Conservation (phyloP, 2,888 invertebrate genomes). For the Cyclophora albipunctata region DNA sequence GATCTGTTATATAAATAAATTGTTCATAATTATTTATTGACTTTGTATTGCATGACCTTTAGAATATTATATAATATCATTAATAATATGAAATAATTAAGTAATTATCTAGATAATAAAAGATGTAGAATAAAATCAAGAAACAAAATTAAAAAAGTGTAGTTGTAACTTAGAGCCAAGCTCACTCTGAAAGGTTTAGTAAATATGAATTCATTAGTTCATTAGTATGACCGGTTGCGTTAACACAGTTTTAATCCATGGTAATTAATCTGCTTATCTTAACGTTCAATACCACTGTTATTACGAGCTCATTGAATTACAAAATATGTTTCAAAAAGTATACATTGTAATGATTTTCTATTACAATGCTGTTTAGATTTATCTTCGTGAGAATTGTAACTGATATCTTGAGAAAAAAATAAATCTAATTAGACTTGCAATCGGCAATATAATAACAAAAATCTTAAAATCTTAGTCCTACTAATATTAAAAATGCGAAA, state of each 20-base stretch:
- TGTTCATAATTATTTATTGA: not conserved
- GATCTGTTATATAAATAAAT: slow-evolving; percentile 1
- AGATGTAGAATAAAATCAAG: not conserved
- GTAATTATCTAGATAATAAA: not conserved
- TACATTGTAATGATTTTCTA: not conserved
- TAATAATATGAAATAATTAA: not conserved
- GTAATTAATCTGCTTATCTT: slow-evolving; percentile 14
- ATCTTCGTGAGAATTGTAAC: slow-evolving; percentile 12
- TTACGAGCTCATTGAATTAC: slow-evolving; percentile 16
- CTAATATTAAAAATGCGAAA: too few relatives aligned
- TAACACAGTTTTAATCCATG: not conserved
- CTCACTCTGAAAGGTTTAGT: too few relatives aligned
- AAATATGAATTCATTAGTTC: too few relatives aligned
- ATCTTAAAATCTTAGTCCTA: too few relatives aligned
- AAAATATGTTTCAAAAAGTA: slow-evolving; percentile 6
- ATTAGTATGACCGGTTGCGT: too few relatives aligned
- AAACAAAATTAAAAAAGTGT: too few relatives aligned
- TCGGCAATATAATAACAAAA: too few relatives aligned
- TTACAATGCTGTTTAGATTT: not conserved
- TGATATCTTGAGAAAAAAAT: not conserved
- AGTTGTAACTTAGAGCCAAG: too few relatives aligned
- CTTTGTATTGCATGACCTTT: too few relatives aligned
- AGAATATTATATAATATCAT: not conserved
- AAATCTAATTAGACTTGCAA: not conserved
- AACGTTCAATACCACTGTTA: slow-evolving; percentile 8